Conservation (phyloP, 2,888 invertebrate genomes). For the Meteorus cinctellus region DNA sequence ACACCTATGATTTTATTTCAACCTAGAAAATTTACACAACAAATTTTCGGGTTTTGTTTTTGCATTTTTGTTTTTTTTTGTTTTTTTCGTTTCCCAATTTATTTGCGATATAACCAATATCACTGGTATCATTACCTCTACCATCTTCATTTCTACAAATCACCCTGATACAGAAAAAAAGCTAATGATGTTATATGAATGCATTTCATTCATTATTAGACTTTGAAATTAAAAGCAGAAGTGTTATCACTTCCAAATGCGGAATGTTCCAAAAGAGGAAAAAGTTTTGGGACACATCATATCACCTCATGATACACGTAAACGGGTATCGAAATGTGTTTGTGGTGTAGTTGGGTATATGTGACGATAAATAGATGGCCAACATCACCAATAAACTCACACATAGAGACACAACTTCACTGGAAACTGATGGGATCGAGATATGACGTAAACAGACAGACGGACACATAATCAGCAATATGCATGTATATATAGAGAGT, state of each 20-base stretch:
- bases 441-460: not conserved
- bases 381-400: not conserved
- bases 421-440: not conserved
- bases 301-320: not conserved
- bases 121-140: no score
- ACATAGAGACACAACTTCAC: not conserved
- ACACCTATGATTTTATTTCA: no score
- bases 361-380: not conserved
- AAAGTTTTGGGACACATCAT: not conserved
- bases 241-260: not conserved
- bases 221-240: not conserved
- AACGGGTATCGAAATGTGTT: not conserved
- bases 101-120: no score
- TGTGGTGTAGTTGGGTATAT: not conserved
- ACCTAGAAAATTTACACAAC: no score
- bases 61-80: no score
- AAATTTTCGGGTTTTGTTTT: no score
- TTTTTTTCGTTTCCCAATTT: no score
- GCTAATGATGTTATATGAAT: not conserved
- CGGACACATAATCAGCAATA: not conserved
- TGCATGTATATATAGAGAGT: conserved; percentile 18
- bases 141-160: no score
- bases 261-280: not conserved
- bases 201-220: not conserved
- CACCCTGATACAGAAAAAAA: not conserved